phyloP scores from a whole-genome alignment of 2,797 vertebrate genomes.

The Siniperca obscura region DNA sequence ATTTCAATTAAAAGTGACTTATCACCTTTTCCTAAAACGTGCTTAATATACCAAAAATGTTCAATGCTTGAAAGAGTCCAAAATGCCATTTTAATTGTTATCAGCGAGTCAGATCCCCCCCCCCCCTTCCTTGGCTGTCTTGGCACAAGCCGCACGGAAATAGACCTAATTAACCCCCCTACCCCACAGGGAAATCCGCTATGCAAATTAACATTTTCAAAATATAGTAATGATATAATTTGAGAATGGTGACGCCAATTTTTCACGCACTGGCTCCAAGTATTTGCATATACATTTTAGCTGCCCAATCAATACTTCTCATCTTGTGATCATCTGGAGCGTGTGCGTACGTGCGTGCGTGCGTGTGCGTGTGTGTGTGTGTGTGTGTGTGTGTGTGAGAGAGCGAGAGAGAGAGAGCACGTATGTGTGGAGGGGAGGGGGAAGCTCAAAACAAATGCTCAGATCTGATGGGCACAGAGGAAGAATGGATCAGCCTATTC shows the following conservation, averaged over 20 bases:
- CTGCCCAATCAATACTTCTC: constrained; percentile 81
- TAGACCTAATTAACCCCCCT: constrained; percentile 98
- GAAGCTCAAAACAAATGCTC: constrained; percentile 51
- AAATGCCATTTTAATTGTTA: constrained; percentile 96
- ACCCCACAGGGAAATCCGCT: constrained; percentile 95
- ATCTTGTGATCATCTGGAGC: constrained; percentile 88
- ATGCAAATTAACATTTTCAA: constrained; percentile 99
- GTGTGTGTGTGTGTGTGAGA: neutral
- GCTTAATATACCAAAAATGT: constrained; percentile 94
- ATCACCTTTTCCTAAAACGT: constrained; percentile 96
- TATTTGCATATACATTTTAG: constrained; percentile 90
- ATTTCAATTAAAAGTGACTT: constrained; percentile 99
- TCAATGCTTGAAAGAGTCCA: constrained; percentile 93
- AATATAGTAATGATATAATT: constrained; percentile 99
- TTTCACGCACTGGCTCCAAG: constrained; percentile 79
- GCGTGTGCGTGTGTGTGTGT: neutral
- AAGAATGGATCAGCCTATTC: constrained; percentile 65
- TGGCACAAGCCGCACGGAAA: constrained; percentile 94
- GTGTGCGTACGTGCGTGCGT: neutral
- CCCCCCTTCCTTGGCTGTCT: constrained; percentile 80
- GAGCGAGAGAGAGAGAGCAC: no score
- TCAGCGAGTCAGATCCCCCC: constrained; percentile 79
- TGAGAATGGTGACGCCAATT: constrained; percentile 98
- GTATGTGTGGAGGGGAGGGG: neutral
- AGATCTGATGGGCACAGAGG: constrained; percentile 60